Conservation (phyloP, 1,140 invertebrate species). For the Caenorhabditis latens region DNA sequence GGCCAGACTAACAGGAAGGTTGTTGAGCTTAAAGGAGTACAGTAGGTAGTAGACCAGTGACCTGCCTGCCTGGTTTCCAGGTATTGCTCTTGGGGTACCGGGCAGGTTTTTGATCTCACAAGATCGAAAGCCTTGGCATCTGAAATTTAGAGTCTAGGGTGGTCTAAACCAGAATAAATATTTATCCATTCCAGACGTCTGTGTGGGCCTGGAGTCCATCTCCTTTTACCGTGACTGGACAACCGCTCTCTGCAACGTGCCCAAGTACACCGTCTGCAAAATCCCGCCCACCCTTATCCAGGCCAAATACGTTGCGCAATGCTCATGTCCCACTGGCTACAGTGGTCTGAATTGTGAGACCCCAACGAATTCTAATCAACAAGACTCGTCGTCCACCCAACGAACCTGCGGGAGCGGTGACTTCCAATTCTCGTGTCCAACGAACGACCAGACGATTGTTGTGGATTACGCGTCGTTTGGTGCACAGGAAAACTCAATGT, state of each 20-base stretch:
- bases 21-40: too few relatives aligned
- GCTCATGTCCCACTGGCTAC: constrained; percentile 42
- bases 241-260: constrained; percentile 13
- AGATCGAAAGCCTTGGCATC: too few relatives aligned
- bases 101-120: too few relatives aligned
- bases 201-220: constrained; percentile 34
- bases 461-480: constrained; percentile 61
- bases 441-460: constrained; percentile 35
- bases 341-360: constrained; percentile 51
- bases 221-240: constrained; percentile 53
- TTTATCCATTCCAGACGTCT: constrained; percentile 40
- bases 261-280: constrained; percentile 60
- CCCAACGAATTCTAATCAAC: background rate
- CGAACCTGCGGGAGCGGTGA: constrained; percentile 23
- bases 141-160: too few relatives aligned
- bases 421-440: constrained; percentile 56
- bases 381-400: constrained; percentile 15
- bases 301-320: constrained; percentile 46
- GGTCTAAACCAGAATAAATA: too few relatives aligned
- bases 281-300: constrained; percentile 20
- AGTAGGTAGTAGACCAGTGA: too few relatives aligned
- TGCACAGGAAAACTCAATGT: constrained; percentile 41
- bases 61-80: too few relatives aligned
- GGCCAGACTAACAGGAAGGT: too few relatives aligned
- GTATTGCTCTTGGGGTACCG: too few relatives aligned